phyloP scores from a whole-genome alignment of 2,888 invertebrate genomes.

The Eristalinus sepulchralis region DNA sequence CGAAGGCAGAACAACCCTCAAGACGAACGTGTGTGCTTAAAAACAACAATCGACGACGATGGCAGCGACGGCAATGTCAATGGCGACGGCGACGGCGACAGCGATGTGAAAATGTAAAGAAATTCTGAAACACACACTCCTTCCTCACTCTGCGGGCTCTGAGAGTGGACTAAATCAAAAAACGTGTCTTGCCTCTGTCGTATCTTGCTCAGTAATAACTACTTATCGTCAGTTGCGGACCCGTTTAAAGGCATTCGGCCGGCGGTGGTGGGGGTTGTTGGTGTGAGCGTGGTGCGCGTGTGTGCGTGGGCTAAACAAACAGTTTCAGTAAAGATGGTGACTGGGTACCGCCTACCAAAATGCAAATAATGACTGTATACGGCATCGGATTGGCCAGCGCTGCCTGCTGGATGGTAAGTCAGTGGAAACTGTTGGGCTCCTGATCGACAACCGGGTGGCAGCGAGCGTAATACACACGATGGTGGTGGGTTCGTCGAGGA shows the following conservation, averaged over 20 bases:
- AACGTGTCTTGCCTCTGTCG: conserved; percentile 76
- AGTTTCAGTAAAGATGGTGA: conserved; percentile 69
- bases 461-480: conserved; percentile 57
- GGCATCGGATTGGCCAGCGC: conserved; percentile 68
- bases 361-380: conserved; percentile 61
- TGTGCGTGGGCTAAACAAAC: conserved; percentile 64
- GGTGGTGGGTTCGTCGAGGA: conserved; percentile 28
- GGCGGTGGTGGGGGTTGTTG: conserved; percentile 62
- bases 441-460: conserved; percentile 77
- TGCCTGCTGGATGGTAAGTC: conserved; percentile 78
- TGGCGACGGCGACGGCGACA: neutral
- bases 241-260: conserved; percentile 67
- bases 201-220: conserved; percentile 79
- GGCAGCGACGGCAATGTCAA: conserved; percentile 8
- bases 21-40: conserved; percentile 25
- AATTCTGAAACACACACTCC: conserved; percentile 9
- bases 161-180: conserved; percentile 63
- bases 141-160: conserved; percentile 62
- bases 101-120: neutral
- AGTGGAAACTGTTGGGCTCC: conserved; percentile 79
- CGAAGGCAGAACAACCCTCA: conserved; percentile 63
- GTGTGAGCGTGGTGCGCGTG: conserved; percentile 45
- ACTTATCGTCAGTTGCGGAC: conserved; percentile 70
- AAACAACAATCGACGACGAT: conserved; percentile 25
- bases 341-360: conserved; percentile 68